Evolutionary conservation across 23 tunicate species (phyloP).

Genomic region (Trididemnum miniatum): DNA sequence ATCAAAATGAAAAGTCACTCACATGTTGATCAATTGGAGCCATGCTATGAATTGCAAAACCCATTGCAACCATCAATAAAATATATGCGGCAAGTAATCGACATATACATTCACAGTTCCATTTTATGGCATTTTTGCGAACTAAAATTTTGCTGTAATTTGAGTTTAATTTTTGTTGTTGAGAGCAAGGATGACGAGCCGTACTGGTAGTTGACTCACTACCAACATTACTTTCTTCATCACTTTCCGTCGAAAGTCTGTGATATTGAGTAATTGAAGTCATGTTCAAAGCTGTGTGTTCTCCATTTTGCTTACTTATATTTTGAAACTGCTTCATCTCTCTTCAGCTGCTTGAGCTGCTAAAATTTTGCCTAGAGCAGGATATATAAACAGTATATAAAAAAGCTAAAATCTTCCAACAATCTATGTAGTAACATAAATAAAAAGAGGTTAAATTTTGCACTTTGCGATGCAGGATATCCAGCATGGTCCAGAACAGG

Average conservation of each 20-base stretch:
- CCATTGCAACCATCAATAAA: conserved; percentile 49
- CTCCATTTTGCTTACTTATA: too few species aligned
- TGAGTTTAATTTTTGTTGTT: neutral
- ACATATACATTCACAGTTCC: conserved; percentile 50
- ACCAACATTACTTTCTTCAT: conserved; percentile 27
- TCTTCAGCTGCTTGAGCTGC: too few species aligned
- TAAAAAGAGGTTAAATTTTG: too few species aligned
- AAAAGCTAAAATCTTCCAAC: too few species aligned
- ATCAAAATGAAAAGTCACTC: too few species aligned
- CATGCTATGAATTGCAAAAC: conserved; percentile 45
- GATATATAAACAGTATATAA: too few species aligned
- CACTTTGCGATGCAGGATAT: too few species aligned
- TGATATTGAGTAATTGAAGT: conserved; percentile 8
- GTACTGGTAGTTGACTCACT: too few species aligned
- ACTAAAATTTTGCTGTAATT: neutral
- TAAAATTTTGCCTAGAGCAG: too few species aligned
- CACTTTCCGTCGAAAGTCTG: conserved; percentile 64
- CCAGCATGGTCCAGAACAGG: too few species aligned
- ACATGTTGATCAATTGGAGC: conserved; percentile 46
- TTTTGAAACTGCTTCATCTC: too few species aligned
- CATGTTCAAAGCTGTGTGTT: neutral
- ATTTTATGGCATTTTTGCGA: conserved; percentile 12
- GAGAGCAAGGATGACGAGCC: neutral
- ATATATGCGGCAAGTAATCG: conserved; percentile 36
- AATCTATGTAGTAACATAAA: too few species aligned